Evolutionary conservation across 2,888 invertebrate species (phyloP), one percentile per base, ranked within the genome.

Genomic region (Saturnia pavonia): DNA sequence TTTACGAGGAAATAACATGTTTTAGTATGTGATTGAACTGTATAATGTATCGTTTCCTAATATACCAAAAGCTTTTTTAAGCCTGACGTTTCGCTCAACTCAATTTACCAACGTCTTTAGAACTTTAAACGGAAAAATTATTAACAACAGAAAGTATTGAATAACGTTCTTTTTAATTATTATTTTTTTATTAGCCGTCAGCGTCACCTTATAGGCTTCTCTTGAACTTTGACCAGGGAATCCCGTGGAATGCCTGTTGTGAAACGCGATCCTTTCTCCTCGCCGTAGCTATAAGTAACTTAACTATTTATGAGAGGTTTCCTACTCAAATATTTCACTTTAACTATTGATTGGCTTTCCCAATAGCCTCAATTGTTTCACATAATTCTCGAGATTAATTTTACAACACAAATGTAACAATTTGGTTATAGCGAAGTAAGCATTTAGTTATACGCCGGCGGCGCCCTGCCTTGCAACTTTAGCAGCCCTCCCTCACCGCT

Each of bases 381-480:
- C 88, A 91, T 90, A 92, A 92, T 92, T 92, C 88, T 85, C 78
- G 80, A 89, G 88, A 91, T 92, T 92, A 92, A 91, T 91, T 91
- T 90, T 88, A 86, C 88, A 89, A 92, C 89, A 90, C 91, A 93
- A 92, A 94, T 90, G 90, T 89, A 90, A 91, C 92, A 91, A 91
- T 92, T 91, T 89, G 87, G 88, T 90, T 87, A 87, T 84, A 91
- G 88, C 22, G 86, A 87, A 90, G 90, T 91, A 91, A 91, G 90
- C 91, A 91, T 88, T 92, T 91, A 91, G 91, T 89, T 90, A 87
- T 88, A 87, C 86, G 92, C 92, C 89, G 79, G 83, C 86, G 90
- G 91, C 92, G 84, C 84, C 85, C 86, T 83, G 81, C 83, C 83
- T 87, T 82, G 82, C 86, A 89, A 91, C 91, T 90, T 91, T 86